A percentile compares a stretch with the other conserved stretches of the same genome.
Conservation (phyloP, 2,888 invertebrate genomes). For the Miltochrista miniata region DNA sequence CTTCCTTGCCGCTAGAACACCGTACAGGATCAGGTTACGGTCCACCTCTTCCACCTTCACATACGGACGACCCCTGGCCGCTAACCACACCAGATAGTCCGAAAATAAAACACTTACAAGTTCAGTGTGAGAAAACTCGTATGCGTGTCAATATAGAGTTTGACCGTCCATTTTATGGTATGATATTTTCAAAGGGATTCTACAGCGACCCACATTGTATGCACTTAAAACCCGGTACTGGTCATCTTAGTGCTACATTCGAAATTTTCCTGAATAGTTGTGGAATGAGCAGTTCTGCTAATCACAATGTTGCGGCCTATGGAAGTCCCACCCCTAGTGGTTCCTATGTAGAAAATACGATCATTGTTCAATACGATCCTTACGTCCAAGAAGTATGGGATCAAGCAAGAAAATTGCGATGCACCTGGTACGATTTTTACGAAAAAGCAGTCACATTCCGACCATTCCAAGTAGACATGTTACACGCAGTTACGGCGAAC, state of each 20-base stretch:
- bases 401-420: slow-evolving; percentile 95
- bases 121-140: slow-evolving; percentile 97
- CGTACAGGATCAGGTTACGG: slow-evolving; percentile 91
- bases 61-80: slow-evolving; percentile 94
- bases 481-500: slow-evolving; percentile 97
- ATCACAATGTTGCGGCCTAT: slow-evolving; percentile 92
- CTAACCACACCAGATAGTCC: slow-evolving; percentile 94
- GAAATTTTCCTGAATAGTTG: slow-evolving; percentile 97
- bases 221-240: slow-evolving; percentile 95
- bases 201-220: slow-evolving; percentile 96
- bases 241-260: slow-evolving; percentile 95
- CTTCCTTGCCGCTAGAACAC: slow-evolving; percentile 91
- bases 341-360: slow-evolving; percentile 96
- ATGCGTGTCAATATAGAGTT: slow-evolving; percentile 98
- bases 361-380: slow-evolving; percentile 97
- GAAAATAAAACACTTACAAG: slow-evolving; percentile 96
- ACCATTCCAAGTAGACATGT: slow-evolving; percentile 98
- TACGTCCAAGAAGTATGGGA: slow-evolving; percentile 98
- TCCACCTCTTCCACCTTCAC: slow-evolving; percentile 84
- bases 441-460: slow-evolving; percentile 97
- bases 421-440: slow-evolving; percentile 98
- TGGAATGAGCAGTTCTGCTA: slow-evolving; percentile 96
- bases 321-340: slow-evolving; percentile 96
- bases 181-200: slow-evolving; percentile 97
- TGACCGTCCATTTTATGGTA: slow-evolving; percentile 96